These are phyloP conservation scores for Chirona hameri DNA, from an alignment of 2,888 invertebrate species.

Conservation along the genomic window DNA sequence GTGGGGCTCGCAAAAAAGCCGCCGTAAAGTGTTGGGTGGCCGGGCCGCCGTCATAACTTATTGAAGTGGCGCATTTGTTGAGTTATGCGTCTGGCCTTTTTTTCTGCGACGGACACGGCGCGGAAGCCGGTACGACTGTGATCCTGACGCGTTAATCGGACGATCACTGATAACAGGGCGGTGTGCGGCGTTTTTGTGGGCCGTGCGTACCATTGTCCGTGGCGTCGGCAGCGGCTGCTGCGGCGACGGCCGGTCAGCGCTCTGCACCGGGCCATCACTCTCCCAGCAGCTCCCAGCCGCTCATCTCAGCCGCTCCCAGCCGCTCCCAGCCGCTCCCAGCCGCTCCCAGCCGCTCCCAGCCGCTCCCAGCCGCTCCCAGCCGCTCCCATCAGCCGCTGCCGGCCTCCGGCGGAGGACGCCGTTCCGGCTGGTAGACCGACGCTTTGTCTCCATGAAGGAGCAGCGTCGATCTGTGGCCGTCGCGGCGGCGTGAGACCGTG, in stretches of 20 bases:
- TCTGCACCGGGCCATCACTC: no score
- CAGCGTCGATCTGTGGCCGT: no score
- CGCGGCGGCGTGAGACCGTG: neutral
- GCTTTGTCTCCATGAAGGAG: constrained; percentile 1
- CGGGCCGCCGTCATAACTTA: neutral
- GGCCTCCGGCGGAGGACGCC: no score
- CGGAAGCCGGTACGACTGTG: neutral
- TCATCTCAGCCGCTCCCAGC: no score
- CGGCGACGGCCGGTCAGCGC: no score
- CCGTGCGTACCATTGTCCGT: neutral
- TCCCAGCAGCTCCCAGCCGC: no score
- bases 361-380: no score
- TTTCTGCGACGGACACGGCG: neutral
- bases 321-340: no score
- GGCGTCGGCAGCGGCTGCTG: neutral
- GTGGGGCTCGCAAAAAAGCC: neutral
- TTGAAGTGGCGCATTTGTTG: neutral
- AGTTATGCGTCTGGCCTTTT: neutral
- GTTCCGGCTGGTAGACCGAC: no score
- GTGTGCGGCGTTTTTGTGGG: neutral
- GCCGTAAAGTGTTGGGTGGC: neutral
- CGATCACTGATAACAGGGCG: neutral
- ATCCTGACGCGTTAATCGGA: neutral
- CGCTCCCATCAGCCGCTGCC: no score
- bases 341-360: no score